Evolutionary conservation across 2,113 vertebrate genomes (phyloP).

Genomic region (Oceanodroma tethys): DNA sequence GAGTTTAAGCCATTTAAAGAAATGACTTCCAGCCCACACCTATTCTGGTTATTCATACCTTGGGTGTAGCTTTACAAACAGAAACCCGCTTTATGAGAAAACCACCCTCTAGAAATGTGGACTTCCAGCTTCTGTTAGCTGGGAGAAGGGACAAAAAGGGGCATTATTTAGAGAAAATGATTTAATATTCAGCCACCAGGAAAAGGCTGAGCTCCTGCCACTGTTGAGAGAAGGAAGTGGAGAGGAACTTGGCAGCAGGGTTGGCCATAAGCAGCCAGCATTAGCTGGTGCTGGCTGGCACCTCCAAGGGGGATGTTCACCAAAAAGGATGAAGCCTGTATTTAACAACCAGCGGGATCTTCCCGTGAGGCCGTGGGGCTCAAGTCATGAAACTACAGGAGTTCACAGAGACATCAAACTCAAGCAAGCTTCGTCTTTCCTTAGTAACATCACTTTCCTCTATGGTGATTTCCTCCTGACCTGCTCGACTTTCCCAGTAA

Average conservation of each 20-base stretch:
- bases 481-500: neutral
- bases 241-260: neutral
- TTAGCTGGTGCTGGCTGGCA: neutral
- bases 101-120: neutral
- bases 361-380: neutral
- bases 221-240: neutral
- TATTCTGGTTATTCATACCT: neutral
- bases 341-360: neutral
- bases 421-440: neutral
- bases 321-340: neutral
- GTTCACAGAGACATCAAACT: neutral
- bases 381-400: neutral
- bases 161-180: neutral
- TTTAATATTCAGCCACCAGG: neutral
- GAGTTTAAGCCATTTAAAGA: neutral
- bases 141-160: neutral
- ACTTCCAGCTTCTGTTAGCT: neutral
- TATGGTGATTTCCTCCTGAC: neutral
- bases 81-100: neutral
- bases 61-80: conserved; percentile 24
- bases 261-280: neutral
- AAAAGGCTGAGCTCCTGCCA: neutral
- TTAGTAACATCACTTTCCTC: neutral
- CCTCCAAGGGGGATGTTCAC: neutral
- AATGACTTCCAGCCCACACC: neutral